phyloP scores from a whole-genome alignment of 2,797 vertebrate species.

The Centropyge bicolor region DNA sequence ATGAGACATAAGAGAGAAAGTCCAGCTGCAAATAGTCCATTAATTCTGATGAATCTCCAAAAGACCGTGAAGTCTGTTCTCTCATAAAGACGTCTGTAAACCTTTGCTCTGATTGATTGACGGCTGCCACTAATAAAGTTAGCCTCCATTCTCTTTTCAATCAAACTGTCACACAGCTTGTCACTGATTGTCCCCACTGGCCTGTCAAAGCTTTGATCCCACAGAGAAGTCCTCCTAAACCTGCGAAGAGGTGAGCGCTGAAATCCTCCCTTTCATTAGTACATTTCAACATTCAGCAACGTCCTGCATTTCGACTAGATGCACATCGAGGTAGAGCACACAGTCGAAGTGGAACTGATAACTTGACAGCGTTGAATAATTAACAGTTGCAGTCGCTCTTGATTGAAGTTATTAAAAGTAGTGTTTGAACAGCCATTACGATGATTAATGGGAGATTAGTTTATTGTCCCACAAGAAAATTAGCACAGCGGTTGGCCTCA shows the following conservation, averaged over 20 bases:
- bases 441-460: background rate
- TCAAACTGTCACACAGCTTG: conserved; percentile 60
- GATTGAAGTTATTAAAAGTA: conserved; percentile 6
- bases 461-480: background rate
- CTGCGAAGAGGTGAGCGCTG: conserved; percentile 15
- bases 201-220: conserved; percentile 46
- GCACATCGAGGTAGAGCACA: background rate
- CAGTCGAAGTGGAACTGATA: background rate
- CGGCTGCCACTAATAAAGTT: conserved; percentile 58
- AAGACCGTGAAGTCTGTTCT: conserved; percentile 33
- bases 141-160: conserved; percentile 52
- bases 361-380: background rate
- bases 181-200: conserved; percentile 40
- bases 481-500: conserved; percentile 8
- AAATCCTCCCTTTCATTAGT: background rate
- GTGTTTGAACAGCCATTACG: background rate
- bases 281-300: background rate
- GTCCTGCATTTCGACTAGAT: background rate
- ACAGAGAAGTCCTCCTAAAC: conserved; percentile 20
- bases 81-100: conserved; percentile 58
- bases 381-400: background rate
- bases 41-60: conserved; percentile 41
- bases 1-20: background rate
- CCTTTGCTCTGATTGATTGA: conserved; percentile 62
- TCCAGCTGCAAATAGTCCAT: conserved; percentile 12